Evolutionary conservation across 2,113 vertebrate species (phyloP), one percentile per base, ranked within the genome.

Genomic region (Melanerpes aurifrons): DNA sequence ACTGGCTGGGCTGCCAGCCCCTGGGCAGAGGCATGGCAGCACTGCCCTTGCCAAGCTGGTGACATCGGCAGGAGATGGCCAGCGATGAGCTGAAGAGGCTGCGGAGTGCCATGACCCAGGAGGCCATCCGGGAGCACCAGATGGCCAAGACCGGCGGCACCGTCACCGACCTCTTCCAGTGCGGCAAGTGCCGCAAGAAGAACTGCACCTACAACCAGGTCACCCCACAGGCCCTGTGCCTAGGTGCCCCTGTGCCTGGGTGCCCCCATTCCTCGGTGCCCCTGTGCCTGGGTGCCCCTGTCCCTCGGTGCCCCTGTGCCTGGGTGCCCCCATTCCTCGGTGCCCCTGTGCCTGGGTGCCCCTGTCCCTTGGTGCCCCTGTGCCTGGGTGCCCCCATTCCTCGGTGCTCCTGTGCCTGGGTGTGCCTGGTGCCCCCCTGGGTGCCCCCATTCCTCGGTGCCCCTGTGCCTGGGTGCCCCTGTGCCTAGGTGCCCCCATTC

Each of bases 81-180:
- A 99, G 99, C 1, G 99, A 99, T 3, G 99, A 99, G 96, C 98
- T 99, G 95, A 99, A 98, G 97, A 96, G 99, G 92, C 94, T 99
- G 96, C 98, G 99, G 93, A 99, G 98, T 0, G 98, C 98, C 93
- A 98, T 99, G 98, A 99, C 99, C 50, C 98, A 99, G 94, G 99
- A 99, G 95, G 99, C 99, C 93, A 99, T 99, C 74, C 98, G 99
- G 20, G 99, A 99, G 93, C 99, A 99, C 96, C 99, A 99, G 97
- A 99, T 99, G 99, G 99, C 99, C 95, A 99, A 99, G 98, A 99
- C 99, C 0, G 97, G 99, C 0, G 99, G 99, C 66, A 99, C 99
- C 14, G 93, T 97, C 90, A 99, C 99, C 0, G 99, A 99, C 97
- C 98, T 99, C 95, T 98, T 99, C 97, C 99, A 99, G 96, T 99